Percentiles rank a stretch among this genome's conserved stretches.
Conservation (phyloP, 2,797 vertebrate genomes). For the Schizopygopsis malacanthus region DNA sequence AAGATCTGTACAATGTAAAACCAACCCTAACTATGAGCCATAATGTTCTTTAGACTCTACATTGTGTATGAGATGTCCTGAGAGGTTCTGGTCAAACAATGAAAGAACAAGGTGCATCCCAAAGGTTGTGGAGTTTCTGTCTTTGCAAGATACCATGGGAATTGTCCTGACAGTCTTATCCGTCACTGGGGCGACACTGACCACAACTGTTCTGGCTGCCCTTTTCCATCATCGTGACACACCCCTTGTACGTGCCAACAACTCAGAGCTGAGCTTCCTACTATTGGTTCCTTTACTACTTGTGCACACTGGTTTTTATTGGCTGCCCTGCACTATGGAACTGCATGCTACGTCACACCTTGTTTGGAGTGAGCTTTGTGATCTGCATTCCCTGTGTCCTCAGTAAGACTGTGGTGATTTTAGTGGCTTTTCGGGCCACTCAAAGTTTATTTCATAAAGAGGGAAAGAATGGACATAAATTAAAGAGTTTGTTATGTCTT, state of each 20-base stretch:
- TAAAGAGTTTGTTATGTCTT: neutral
- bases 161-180: conserved; percentile 62
- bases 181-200: conserved; percentile 59
- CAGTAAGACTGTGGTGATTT: conserved; percentile 65
- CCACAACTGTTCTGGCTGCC: conserved; percentile 55
- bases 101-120: conserved; percentile 61
- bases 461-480: neutral
- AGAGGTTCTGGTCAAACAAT: conserved; percentile 64
- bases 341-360: conserved; percentile 66
- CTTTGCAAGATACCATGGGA: conserved; percentile 67
- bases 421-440: conserved; percentile 66
- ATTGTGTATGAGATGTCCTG: conserved; percentile 62
- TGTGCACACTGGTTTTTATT: conserved; percentile 63
- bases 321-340: conserved; percentile 61
- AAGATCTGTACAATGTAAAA: neutral
- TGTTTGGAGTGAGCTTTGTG: conserved; percentile 69
- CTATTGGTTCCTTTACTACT: conserved; percentile 66
- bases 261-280: conserved; percentile 67
- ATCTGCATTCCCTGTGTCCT: conserved; percentile 69
- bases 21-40: neutral
- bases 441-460: neutral
- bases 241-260: conserved; percentile 64
- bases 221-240: conserved; percentile 62
- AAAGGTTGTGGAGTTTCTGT: conserved; percentile 70
- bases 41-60: conserved; percentile 51